Base-by-base conservation (phyloP, 1,140 invertebrate genomes). In the Charaxes varanes region DNA sequence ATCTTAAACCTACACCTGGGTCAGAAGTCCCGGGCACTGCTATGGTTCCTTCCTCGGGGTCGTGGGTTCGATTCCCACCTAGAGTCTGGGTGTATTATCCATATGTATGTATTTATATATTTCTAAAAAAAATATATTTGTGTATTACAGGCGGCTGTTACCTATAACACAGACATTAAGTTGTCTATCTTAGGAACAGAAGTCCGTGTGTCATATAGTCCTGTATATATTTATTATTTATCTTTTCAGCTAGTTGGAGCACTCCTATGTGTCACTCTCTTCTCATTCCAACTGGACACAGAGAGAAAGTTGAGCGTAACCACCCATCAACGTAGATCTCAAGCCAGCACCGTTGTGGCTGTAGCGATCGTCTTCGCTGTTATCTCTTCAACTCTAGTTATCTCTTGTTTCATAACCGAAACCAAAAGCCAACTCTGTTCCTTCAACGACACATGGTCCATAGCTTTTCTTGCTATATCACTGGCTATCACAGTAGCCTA, bases 381-480 rank as follows among this genome's bases (percentile, higher is more conserved):
- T 6, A 41, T 43, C 15, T 40, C 24, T 6, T 31, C 26, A 4
- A 42, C 57, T 0, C 57, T 81, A 3, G 51, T 51, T 4, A 50
- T 71, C 6, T 32, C 68, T 0, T 85, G 84, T 21, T 80, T 78
- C 18, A 78, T 85, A 31, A 61, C 69, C 0, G 80, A 85, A 53
- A 84, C 81, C 0, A 74, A 73, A 27, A 83, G 79, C 35, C 65
- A 62, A 19, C 36, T 85, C 11, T 85, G 84, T 35, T 69, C 73
- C 3, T 63, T 77, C 34, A 44, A 61, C 5, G 41, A 64, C 0
- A 1, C 59, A 3, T 82, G 77, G 70, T 23, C 50, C 4, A 4
- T 67, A 0, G 61, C 55, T 1, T 73, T 79, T 5, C 6, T 57
- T 0, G 11, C 45, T 0, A 47, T 58, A 0, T 51, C 63, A 0